Conservation (phyloP, 2,113 vertebrate genomes). For the Sterna hirundo region DNA sequence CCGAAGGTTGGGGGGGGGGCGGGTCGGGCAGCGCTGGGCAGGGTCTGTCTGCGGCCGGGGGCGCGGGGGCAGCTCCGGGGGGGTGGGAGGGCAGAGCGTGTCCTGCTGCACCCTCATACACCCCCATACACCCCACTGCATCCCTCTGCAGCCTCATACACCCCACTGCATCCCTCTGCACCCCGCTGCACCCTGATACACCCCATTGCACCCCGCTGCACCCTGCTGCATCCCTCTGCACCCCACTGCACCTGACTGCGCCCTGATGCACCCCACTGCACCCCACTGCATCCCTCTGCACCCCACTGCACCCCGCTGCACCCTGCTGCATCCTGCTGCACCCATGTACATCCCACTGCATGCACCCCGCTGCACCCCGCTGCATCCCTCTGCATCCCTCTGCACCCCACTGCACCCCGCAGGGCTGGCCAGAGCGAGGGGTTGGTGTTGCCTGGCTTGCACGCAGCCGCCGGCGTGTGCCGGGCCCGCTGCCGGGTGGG, state of each 20-base stretch:
- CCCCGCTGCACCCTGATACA: not conserved
- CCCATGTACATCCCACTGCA: no score
- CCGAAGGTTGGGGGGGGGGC: not conserved
- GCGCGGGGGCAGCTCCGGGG: not conserved
- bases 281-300: not conserved
- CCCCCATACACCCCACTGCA: no score
- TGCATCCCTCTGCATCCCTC: fast-evolving
- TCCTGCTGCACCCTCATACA: not conserved
- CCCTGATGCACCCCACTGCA: no score
- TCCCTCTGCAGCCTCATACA: no score
- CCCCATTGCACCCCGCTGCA: no score
- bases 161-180: not conserved
- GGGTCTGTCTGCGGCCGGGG: not conserved
- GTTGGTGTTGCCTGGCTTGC: not conserved
- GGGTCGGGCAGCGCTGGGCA: not conserved
- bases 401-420: fast-evolving
- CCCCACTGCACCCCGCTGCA: fast-evolving
- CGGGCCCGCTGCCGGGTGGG: not conserved
- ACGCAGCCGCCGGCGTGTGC: fast-evolving
- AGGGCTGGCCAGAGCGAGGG: not conserved
- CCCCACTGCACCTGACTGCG: not conserved
- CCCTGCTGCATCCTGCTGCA: fast-evolving
- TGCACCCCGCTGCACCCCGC: not conserved
- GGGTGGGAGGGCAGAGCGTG: not conserved
- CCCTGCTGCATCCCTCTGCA: not conserved